These are phyloP conservation scores for Darevskia nairensis DNA, from an alignment of 2,797 vertebrate genomes.

Conservation along the genomic window DNA sequence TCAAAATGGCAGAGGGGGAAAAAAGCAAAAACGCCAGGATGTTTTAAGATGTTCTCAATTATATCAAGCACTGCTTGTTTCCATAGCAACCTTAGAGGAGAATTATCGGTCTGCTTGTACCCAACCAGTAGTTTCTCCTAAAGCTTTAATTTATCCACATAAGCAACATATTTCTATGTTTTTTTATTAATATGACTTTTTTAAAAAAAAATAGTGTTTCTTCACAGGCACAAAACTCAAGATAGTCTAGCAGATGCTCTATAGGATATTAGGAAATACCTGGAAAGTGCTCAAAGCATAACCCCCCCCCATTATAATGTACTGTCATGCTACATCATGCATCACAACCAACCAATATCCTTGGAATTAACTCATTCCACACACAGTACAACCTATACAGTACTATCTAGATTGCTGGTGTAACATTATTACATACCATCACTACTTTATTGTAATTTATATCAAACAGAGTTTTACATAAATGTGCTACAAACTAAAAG, in stretches of 20 bases:
- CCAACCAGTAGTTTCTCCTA: slow-evolving; percentile 78
- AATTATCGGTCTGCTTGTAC: slow-evolving; percentile 82
- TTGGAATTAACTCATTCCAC: slow-evolving; percentile 46
- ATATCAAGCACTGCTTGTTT: slow-evolving; percentile 84
- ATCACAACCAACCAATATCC: slow-evolving; percentile 43
- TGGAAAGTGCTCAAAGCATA: slow-evolving; percentile 28
- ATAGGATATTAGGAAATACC: slow-evolving; percentile 61
- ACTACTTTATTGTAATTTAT: too few relatives aligned
- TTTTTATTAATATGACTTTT: slow-evolving; percentile 59
- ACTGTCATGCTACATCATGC: slow-evolving; percentile 56
- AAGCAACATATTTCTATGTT: slow-evolving; percentile 63
- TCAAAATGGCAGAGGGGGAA: slow-evolving; percentile 82
- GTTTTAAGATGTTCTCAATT: slow-evolving; percentile 84
- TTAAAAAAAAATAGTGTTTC: slow-evolving; percentile 25
- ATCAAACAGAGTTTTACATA: too few relatives aligned
- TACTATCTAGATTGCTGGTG: background rate
- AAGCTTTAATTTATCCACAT: slow-evolving; percentile 74
- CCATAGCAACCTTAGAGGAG: slow-evolving; percentile 85
- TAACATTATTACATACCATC: background rate
- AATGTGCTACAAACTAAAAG: too few relatives aligned
- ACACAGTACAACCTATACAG: slow-evolving; percentile 23
- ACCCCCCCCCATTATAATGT: slow-evolving; percentile 14
- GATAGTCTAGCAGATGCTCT: slow-evolving; percentile 43
- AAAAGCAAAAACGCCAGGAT: slow-evolving; percentile 78
- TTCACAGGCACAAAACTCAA: slow-evolving; percentile 38